Percentiles rank a stretch among this genome's conserved stretches.
These are phyloP conservation scores for Papilio polytes DNA, from an alignment of 1,140 invertebrate species.

Conservation along the genomic window DNA sequence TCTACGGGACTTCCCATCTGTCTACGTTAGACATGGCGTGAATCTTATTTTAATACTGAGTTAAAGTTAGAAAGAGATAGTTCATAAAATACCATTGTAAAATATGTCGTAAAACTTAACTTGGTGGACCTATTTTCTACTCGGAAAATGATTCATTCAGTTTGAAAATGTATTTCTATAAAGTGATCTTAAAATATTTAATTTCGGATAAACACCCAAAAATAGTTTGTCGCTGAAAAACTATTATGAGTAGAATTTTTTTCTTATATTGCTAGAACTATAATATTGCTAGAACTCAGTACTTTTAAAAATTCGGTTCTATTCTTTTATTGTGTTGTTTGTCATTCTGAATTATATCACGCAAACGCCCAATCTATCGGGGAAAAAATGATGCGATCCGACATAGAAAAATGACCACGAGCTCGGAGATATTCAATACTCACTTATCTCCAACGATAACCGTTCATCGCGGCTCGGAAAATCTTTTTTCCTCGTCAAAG, in stretches of 20 bases:
- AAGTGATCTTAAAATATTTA: too few relatives aligned
- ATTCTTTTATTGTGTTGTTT: not conserved
- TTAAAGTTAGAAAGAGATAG: too few relatives aligned
- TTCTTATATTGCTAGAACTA: too few relatives aligned
- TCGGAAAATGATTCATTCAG: too few relatives aligned
- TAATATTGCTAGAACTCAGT: not conserved
- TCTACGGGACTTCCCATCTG: constrained; percentile 61
- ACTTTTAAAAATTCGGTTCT: not conserved
- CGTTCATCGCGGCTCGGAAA: constrained; percentile 61
- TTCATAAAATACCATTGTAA: not conserved
- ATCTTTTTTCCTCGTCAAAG: constrained; percentile 72
- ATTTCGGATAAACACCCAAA: too few relatives aligned
- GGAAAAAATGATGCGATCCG: constrained; percentile 30
- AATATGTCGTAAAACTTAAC: not conserved
- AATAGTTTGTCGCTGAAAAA: too few relatives aligned
- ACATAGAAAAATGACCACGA: constrained; percentile 48
- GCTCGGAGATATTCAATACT: constrained; percentile 67
- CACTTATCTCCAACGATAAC: constrained; percentile 74
- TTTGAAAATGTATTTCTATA: too few relatives aligned
- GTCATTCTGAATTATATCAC: not conserved
- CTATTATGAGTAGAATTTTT: too few relatives aligned
- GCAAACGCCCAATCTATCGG: constrained; percentile 48
- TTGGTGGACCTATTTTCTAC: not conserved
- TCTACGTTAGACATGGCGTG: constrained; percentile 54
- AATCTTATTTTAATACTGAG: too few relatives aligned